Evolutionary conservation across 2,888 invertebrate species (phyloP).

Genomic region (Drosophila neutralis): DNA sequence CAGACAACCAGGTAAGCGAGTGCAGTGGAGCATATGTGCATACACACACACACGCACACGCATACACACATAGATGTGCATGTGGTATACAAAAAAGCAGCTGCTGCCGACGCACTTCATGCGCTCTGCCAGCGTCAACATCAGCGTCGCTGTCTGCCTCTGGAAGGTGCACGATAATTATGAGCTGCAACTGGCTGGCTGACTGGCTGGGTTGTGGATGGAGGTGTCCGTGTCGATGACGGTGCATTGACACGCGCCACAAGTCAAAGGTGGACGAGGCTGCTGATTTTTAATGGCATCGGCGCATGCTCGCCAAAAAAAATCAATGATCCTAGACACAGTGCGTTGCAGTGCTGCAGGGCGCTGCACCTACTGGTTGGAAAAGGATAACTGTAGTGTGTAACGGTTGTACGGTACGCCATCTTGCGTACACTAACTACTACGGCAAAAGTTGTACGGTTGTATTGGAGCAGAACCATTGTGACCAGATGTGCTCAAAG

Average conservation of each 20-base stretch:
- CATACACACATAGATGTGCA: not conserved
- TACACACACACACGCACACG: not conserved
- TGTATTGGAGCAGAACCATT: slow-evolving; percentile 37
- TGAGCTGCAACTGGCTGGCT: slow-evolving; percentile 24
- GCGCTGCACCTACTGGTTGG: slow-evolving; percentile 33
- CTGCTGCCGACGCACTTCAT: slow-evolving; percentile 55
- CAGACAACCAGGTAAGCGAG: slow-evolving; percentile 46
- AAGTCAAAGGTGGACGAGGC: slow-evolving; percentile 39
- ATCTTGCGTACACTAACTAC: slow-evolving; percentile 71
- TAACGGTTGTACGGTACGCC: slow-evolving; percentile 70
- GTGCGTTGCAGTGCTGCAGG: slow-evolving; percentile 26
- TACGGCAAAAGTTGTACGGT: slow-evolving; percentile 73
- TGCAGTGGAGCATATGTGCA: slow-evolving; percentile 43
- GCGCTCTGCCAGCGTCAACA: slow-evolving; percentile 22
- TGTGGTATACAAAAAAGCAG: slow-evolving; percentile 42
- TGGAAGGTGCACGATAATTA: slow-evolving; percentile 54
- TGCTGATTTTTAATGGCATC: slow-evolving; percentile 15
- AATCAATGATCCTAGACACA: slow-evolving; percentile 72
- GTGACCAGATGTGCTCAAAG: slow-evolving; percentile 26
- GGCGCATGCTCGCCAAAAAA: slow-evolving; percentile 65
- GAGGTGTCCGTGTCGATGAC: slow-evolving; percentile 34
- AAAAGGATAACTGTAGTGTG: slow-evolving; percentile 63
- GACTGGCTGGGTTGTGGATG: not conserved
- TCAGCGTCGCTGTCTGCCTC: slow-evolving; percentile 27
- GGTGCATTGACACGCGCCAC: slow-evolving; percentile 78